Conservation (phyloP, 2,113 vertebrate species). For the Tragelaphus imberbis region DNA sequence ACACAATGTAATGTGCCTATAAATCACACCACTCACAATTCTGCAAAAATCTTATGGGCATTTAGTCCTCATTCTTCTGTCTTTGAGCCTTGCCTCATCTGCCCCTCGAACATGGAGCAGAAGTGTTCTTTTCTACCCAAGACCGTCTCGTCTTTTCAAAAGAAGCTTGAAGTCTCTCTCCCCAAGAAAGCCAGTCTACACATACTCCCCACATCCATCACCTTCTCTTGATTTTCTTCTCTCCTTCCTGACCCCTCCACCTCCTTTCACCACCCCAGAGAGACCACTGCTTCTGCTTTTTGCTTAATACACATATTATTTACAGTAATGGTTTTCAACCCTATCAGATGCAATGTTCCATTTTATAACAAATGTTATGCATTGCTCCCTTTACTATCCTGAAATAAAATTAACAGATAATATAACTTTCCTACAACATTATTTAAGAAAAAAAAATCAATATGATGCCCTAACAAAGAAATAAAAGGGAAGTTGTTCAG, state of each 20-base stretch:
- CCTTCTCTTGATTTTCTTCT: neutral
- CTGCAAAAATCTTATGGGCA: neutral
- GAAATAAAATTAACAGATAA: conserved; percentile 62
- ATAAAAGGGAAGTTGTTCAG: conserved; percentile 24
- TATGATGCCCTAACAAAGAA: neutral
- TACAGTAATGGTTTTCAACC: neutral
- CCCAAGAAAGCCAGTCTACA: neutral
- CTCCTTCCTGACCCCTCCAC: neutral
- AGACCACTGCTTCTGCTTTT: neutral
- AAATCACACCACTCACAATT: neutral
- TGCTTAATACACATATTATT: neutral
- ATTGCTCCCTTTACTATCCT: conserved; percentile 20
- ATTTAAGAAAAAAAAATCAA: conserved; percentile 46
- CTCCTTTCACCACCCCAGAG: neutral
- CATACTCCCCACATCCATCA: neutral
- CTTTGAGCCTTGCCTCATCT: neutral
- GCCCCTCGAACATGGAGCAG: neutral
- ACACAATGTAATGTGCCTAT: neutral
- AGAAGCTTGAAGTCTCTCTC: neutral
- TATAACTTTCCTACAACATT: conserved; percentile 50
- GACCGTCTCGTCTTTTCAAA: neutral
- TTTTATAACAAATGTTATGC: conserved; percentile 32
- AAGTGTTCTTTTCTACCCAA: neutral
- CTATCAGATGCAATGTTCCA: neutral
- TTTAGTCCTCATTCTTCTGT: neutral